phyloP scores from a whole-genome alignment of 2,888 invertebrate genomes.

The Cerceris ruficornis region DNA sequence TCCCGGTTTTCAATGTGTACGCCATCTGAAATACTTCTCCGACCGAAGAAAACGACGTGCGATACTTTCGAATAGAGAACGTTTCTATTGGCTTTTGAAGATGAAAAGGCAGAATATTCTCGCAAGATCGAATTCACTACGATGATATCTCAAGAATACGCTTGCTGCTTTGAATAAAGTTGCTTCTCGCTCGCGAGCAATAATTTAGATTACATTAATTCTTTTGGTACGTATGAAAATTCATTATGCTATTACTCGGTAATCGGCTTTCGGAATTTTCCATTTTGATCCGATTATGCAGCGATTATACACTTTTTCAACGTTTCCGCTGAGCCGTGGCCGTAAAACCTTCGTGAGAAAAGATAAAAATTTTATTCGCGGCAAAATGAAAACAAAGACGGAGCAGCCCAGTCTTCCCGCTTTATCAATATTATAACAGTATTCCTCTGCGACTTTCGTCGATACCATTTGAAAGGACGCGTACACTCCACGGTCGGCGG shows the following conservation, averaged over 20 bases:
- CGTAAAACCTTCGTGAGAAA: not conserved
- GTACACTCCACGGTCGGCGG: not conserved
- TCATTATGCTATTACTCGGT: slow-evolving; percentile 54
- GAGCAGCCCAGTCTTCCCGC: slow-evolving; percentile 33
- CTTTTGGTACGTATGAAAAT: slow-evolving; percentile 45
- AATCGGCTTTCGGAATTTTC: slow-evolving; percentile 53
- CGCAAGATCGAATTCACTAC: not conserved
- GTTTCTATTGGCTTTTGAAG: not conserved
- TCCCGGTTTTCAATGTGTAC: not conserved
- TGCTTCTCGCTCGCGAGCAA: slow-evolving; percentile 12
- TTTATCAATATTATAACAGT: slow-evolving; percentile 55
- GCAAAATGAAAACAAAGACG: slow-evolving; percentile 13
- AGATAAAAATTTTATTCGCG: slow-evolving; percentile 36
- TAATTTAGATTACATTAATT: slow-evolving; percentile 51
- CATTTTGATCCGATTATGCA: slow-evolving; percentile 53
- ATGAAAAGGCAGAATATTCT: not conserved
- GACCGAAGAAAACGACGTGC: slow-evolving; percentile 32
- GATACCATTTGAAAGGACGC: not conserved
- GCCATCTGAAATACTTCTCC: slow-evolving; percentile 12
- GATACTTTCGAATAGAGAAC: slow-evolving; percentile 40
- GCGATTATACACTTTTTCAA: slow-evolving; percentile 45
- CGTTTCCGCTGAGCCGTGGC: not conserved
- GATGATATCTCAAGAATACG: not conserved
- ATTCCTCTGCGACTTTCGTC: not conserved
- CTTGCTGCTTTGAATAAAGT: slow-evolving; percentile 2